A percentile compares a stretch with the other conserved stretches of the same genome.
These are phyloP conservation scores for Sebastes trivittatus DNA, from an alignment of 2,797 vertebrate genomes.

Conservation along the genomic window DNA sequence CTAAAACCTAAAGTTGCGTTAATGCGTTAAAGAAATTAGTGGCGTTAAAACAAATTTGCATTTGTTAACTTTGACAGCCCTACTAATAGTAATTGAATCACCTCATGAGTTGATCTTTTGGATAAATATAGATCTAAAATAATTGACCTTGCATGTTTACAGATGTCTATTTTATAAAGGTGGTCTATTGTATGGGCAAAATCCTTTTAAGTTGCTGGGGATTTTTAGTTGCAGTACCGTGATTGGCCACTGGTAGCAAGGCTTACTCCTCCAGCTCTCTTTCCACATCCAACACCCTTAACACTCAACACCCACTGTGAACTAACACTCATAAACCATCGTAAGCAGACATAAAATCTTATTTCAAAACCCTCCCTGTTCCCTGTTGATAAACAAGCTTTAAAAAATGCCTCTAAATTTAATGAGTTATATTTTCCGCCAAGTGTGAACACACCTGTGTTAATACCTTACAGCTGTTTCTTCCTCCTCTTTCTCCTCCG, in stretches of 20 bases:
- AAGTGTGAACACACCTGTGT: background rate
- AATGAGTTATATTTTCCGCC: background rate
- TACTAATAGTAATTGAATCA: too few species aligned
- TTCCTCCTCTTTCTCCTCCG: background rate
- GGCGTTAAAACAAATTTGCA: rapidly evolving
- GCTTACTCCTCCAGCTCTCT: background rate
- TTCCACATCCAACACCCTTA: background rate
- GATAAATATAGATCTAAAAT: too few species aligned
- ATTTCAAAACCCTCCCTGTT: background rate
- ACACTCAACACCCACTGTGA: background rate
- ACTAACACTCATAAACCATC: background rate
- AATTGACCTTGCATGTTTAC: too few species aligned
- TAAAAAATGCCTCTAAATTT: background rate
- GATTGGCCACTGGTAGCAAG: background rate
- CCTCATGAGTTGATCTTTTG: too few species aligned
- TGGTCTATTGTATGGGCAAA: too few species aligned
- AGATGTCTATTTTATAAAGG: too few species aligned
- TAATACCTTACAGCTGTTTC: background rate
- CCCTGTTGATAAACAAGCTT: background rate
- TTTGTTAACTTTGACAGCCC: too few species aligned
- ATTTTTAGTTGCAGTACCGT: background rate
- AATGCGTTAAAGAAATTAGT: too few species aligned
- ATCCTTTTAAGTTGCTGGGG: background rate
- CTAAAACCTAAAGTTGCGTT: too few species aligned
- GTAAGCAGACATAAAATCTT: background rate